A percentile compares a stretch with the other conserved stretches of the same genome.
Conservation (phyloP, 2,888 invertebrate genomes). For the Phortica magna region DNA sequence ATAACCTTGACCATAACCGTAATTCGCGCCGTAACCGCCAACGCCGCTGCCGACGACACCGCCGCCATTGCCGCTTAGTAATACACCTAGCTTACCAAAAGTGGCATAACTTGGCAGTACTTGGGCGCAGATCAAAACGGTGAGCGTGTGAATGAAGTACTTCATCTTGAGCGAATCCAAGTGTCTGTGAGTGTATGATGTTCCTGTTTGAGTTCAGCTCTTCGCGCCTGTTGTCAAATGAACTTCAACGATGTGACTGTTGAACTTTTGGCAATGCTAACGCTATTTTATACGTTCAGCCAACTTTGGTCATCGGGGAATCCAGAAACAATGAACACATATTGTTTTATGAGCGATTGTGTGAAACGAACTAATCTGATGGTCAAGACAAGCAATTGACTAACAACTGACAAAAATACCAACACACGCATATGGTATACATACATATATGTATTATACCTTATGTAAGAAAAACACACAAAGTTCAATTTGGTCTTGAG, state of each 20-base stretch:
- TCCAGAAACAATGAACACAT: slow-evolving; percentile 53
- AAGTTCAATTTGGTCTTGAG: neutral
- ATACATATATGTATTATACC: neutral
- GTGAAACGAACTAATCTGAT: slow-evolving; percentile 55
- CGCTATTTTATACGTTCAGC: slow-evolving; percentile 57
- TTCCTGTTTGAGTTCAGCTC: neutral
- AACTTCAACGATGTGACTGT: slow-evolving; percentile 56
- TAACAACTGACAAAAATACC: slow-evolving; percentile 37
- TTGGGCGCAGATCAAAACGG: slow-evolving; percentile 43
- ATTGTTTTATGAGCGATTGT: slow-evolving; percentile 59
- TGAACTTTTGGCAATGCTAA: slow-evolving; percentile 55
- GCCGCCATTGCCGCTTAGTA: slow-evolving; percentile 53
- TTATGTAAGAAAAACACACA: neutral
- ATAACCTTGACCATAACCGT: slow-evolving; percentile 48
- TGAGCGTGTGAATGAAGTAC: slow-evolving; percentile 41
- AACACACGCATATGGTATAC: neutral
- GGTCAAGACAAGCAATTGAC: slow-evolving; percentile 25
- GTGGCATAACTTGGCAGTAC: slow-evolving; percentile 59
- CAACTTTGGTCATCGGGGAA: neutral
- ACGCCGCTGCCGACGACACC: slow-evolving; percentile 36
- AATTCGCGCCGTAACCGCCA: slow-evolving; percentile 48
- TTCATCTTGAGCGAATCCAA: slow-evolving; percentile 50
- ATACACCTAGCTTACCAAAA: slow-evolving; percentile 63
- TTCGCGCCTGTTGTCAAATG: slow-evolving; percentile 4
- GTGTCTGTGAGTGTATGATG: neutral